Base-by-base conservation (phyloP, 2,797 vertebrate genomes). In the Telmatherina bonti region DNA sequence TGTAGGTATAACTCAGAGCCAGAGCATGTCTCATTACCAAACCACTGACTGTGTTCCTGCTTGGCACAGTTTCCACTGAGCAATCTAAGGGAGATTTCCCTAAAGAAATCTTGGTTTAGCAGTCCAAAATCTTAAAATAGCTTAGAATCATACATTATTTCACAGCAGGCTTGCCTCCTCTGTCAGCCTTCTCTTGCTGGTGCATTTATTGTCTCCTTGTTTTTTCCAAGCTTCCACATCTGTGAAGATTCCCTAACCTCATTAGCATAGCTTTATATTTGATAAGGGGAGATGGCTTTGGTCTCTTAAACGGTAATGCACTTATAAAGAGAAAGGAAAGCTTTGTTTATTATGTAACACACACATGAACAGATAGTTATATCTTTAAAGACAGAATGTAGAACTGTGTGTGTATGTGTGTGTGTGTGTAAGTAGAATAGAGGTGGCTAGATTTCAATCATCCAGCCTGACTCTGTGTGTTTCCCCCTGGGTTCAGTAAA, bases 61-160 rank as follows among this genome's bases (percentile, higher is more conserved):
- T 75, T 84, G 76, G 83, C 86, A 86, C 79, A 85, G 62, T 82
- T 88, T 86, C 70, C 65, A 86, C 56, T 64, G 69, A 85, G 76
- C 54, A 70, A 74, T 80, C 57, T 85, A 72, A 84, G 85, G 26
- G 35, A 88, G 84, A 87, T 83, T 90, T 85, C 89, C 91, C 86
- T 61, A 82, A 85, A 87, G 82, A 87, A 88, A 89, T 85, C 81
- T 84, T 82, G 86, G 81, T 89, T 91, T 87, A 87, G 81, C 73
- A 80, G 72, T 78, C 72, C 43, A 45, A 76, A 53, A 55, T 80
- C 90, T 88, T 89, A 90, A 94, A 94, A 92, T 92, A 93, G 89
- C 83, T 85, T 85, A 70, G 78, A 91, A 88, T 92, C 89, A 92
- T 93, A 70, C 86, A 93, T 93, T 93, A 92, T 93, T 93, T 81